Conservation (phyloP, 2,888 invertebrate genomes). For the Nephrotoma flavescens region DNA sequence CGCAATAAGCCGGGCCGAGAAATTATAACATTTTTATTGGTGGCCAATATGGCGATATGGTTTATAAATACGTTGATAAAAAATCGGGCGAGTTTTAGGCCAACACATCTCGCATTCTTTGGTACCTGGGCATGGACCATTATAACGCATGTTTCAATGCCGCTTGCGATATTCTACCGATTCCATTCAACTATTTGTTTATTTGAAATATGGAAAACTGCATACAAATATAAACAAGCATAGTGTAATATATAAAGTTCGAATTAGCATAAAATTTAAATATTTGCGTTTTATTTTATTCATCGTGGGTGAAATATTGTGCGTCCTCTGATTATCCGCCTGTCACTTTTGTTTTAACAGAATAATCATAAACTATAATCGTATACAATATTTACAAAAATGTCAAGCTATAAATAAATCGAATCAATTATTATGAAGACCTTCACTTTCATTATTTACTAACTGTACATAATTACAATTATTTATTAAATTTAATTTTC, state of each 20-base stretch:
- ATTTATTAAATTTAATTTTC: neutral
- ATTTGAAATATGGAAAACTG: constrained; percentile 74
- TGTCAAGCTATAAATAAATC: too few relatives aligned
- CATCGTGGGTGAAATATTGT: too few relatives aligned
- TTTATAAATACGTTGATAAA: constrained; percentile 63
- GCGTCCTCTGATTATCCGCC: neutral
- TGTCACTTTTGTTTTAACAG: neutral
- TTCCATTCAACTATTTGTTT: constrained; percentile 77
- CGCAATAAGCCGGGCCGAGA: constrained; percentile 60
- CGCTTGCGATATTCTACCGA: constrained; percentile 65
- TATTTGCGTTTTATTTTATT: neutral
- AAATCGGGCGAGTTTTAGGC: constrained; percentile 59
- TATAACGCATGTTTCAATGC: constrained; percentile 69
- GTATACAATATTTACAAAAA: too few relatives aligned
- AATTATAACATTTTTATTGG: constrained; percentile 62
- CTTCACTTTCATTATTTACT: neutral
- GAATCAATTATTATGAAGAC: neutral
- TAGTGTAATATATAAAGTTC: neutral
- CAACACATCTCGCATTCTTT: constrained; percentile 59
- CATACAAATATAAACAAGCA: constrained; percentile 44
- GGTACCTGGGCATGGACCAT: constrained; percentile 74
- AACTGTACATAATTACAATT: neutral
- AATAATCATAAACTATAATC: too few relatives aligned
- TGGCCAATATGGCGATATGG: constrained; percentile 65
- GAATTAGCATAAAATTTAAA: neutral